Evolutionary conservation across 23 tunicate genomes (phyloP).

Genomic region (Styela clava): DNA sequence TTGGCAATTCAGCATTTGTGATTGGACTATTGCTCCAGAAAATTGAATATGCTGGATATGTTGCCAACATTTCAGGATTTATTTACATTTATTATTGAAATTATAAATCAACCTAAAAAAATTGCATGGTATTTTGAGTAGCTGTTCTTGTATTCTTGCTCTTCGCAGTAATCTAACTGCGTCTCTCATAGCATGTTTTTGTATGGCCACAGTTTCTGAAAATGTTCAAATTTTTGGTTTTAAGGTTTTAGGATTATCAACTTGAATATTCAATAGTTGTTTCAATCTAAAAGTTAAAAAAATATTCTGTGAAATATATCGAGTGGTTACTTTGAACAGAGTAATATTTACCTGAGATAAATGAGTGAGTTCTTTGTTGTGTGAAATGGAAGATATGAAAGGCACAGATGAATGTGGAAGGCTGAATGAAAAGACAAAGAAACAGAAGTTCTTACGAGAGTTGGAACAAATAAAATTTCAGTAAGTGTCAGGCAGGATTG

Average conservation of each 20-base stretch:
- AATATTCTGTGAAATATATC: background rate
- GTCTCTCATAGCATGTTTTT: background rate
- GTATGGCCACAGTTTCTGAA: background rate
- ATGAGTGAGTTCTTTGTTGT: too few species aligned
- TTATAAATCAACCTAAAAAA: background rate
- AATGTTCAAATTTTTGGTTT: background rate
- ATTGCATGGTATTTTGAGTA: background rate
- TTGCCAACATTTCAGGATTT: too few species aligned
- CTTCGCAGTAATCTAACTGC: background rate
- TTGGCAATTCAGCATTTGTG: too few species aligned
- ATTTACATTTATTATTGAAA: background rate
- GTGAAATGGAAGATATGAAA: background rate
- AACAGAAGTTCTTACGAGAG: slow-evolving; percentile 39
- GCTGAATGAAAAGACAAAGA: slow-evolving; percentile 23
- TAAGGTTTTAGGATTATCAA: background rate
- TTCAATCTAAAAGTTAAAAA: too few species aligned
- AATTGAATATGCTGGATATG: too few species aligned
- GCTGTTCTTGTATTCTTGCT: background rate
- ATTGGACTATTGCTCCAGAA: background rate
- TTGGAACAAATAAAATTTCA: slow-evolving; percentile 49
- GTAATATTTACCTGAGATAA: too few species aligned
- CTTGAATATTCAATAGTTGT: background rate
- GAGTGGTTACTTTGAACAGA: background rate
- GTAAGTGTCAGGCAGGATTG: slow-evolving; percentile 10
- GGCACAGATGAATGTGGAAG: slow-evolving; percentile 14